phyloP scores from a whole-genome alignment of 2,888 invertebrate genomes.

The Drosophila algonquin region DNA sequence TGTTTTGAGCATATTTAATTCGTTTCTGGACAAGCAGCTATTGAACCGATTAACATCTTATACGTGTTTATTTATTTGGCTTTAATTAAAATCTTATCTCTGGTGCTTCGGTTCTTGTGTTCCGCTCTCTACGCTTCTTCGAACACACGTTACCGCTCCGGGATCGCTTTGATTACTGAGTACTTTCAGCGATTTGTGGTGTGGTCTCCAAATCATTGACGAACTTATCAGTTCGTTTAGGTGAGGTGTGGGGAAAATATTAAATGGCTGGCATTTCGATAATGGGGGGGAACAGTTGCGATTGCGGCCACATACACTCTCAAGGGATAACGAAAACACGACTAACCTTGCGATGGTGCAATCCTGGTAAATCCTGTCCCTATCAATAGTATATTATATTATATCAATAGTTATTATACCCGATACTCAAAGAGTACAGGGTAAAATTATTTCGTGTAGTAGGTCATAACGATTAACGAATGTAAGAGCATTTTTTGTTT shows the following conservation, averaged over 20 bases:
- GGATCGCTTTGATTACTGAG: constrained; percentile 51
- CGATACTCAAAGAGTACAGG: no score
- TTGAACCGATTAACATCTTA: constrained; percentile 29
- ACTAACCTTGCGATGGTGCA: no score
- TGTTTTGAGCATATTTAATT: constrained; percentile 41
- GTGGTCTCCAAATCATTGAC: neutral
- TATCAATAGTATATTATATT: no score
- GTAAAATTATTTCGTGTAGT: no score
- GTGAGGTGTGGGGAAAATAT: constrained; percentile 56
- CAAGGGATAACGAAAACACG: neutral
- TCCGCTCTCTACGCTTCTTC: neutral
- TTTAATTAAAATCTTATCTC: constrained; percentile 50
- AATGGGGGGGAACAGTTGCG: neutral
- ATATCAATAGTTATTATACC: no score
- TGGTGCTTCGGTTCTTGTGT: neutral
- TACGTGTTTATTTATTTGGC: constrained; percentile 7
- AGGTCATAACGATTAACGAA: no score
- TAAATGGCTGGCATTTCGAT: constrained; percentile 7
- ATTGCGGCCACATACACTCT: neutral
- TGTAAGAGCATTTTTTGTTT: no score
- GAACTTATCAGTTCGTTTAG: constrained; percentile 6
- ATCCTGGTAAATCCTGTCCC: no score
- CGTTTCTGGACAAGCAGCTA: constrained; percentile 25
- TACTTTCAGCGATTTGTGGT: constrained; percentile 27
- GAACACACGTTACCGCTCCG: neutral